Conservation (phyloP, 2,888 invertebrate species). For the Trisateles emortualis region DNA sequence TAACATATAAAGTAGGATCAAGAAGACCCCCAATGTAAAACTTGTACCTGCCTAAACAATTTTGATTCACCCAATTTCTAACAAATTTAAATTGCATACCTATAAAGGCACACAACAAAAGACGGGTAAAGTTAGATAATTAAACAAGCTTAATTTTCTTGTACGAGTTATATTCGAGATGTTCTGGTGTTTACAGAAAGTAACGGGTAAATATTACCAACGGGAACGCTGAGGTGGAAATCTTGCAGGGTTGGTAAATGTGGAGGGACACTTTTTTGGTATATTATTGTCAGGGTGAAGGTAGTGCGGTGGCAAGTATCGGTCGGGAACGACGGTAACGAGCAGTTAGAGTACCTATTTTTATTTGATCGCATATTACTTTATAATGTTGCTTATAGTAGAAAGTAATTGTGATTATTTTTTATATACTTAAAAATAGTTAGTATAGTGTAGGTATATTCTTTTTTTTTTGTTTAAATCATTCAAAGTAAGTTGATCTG, state of each 20-base stretch:
- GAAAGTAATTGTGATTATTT: too few species aligned
- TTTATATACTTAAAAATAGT: too few species aligned
- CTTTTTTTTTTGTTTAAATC: too few species aligned
- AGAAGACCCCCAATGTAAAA: not conserved
- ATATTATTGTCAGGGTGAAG: too few species aligned
- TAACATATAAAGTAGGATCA: not conserved
- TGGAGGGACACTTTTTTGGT: constrained; percentile 44
- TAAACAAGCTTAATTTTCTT: constrained; percentile 85
- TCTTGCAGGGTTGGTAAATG: constrained; percentile 51
- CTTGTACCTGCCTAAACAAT: not conserved
- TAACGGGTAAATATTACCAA: constrained; percentile 83
- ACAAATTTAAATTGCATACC: constrained; percentile 25
- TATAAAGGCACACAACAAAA: constrained; percentile 52
- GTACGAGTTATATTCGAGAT: constrained; percentile 78
- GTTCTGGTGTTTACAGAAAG: constrained; percentile 81
- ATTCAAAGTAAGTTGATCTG: too few species aligned
- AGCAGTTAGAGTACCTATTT: too few species aligned
- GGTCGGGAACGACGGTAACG: too few species aligned
- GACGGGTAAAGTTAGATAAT: constrained; percentile 73
- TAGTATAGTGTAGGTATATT: too few species aligned
- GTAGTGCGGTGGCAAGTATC: too few species aligned
- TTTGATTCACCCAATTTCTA: constrained; percentile 33
- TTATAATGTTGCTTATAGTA: too few species aligned
- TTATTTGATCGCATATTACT: too few species aligned
- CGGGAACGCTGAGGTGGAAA: constrained; percentile 75